phyloP scores from a whole-genome alignment of 64 coral and sea anemone genomes.

The Anthopleura sola region DNA sequence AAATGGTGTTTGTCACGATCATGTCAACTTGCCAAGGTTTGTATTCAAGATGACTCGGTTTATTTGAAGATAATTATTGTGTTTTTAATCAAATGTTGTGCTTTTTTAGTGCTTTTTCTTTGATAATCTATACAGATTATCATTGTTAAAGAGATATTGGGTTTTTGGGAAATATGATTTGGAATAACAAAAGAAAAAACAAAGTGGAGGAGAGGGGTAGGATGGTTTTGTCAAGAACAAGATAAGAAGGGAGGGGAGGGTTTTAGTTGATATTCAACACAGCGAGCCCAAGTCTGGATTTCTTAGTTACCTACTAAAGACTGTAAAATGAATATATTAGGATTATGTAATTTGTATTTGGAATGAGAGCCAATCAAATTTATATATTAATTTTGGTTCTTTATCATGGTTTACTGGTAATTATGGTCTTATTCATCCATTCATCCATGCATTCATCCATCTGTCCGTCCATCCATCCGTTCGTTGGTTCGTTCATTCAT shows the following conservation, averaged over 20 bases:
- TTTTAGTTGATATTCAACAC: background rate
- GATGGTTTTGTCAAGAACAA: too few species aligned
- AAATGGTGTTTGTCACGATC: background rate
- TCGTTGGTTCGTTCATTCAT: too few species aligned
- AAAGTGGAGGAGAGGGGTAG: background rate
- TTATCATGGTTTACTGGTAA: too few species aligned
- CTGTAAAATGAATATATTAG: too few species aligned
- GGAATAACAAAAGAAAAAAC: background rate
- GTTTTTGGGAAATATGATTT: background rate
- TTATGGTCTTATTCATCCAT: too few species aligned
- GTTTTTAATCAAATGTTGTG: background rate
- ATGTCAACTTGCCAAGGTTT: background rate
- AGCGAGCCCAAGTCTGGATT: background rate
- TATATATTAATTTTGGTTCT: too few species aligned
- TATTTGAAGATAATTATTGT: background rate
- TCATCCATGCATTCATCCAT: too few species aligned
- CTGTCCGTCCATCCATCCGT: too few species aligned
- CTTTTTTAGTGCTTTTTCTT: background rate
- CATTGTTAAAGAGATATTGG: background rate
- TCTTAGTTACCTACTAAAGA: background rate
- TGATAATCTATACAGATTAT: background rate
- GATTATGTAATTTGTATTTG: background rate
- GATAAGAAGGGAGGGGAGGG: background rate
- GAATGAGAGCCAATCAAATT: background rate
- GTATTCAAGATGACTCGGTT: background rate